A percentile compares a stretch with the other conserved stretches of the same genome.
Conservation (phyloP, 2,888 invertebrate species). For the Megastigmus dorsalis region DNA sequence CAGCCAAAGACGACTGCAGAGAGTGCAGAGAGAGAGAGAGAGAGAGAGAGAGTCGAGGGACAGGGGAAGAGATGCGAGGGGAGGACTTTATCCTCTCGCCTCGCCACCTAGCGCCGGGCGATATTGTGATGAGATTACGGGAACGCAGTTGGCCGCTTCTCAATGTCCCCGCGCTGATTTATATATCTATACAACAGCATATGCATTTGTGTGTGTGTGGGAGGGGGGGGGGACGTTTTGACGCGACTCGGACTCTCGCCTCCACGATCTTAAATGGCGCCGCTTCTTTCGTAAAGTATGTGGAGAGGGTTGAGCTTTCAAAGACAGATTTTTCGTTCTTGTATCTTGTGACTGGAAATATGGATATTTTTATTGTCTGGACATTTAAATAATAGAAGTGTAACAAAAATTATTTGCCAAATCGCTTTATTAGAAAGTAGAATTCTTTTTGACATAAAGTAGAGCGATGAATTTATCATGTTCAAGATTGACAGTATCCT, state of each 20-base stretch:
- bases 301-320: conserved; percentile 37
- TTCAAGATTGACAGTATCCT: no score
- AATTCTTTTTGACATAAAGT: no score
- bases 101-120: conserved; percentile 69
- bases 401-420: no score
- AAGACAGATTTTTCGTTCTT: background rate
- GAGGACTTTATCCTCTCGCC: conserved; percentile 67
- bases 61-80: background rate
- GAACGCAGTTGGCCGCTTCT: conserved; percentile 80
- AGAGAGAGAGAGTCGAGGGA: background rate
- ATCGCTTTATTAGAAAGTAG: no score
- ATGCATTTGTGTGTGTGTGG: background rate
- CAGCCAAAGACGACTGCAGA: background rate
- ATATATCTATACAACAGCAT: background rate
- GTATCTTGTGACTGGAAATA: no score
- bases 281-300: no score
- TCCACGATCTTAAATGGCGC: conserved; percentile 4
- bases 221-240: no score
- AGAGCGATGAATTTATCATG: no score
- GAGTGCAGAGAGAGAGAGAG: background rate
- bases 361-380: no score
- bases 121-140: conserved; percentile 83
- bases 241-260: conserved; percentile 15
- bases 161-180: conserved; percentile 73
- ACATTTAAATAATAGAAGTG: no score